Conservation (phyloP, 2,797 vertebrate species). For the Heteromormyrus szaboi region DNA sequence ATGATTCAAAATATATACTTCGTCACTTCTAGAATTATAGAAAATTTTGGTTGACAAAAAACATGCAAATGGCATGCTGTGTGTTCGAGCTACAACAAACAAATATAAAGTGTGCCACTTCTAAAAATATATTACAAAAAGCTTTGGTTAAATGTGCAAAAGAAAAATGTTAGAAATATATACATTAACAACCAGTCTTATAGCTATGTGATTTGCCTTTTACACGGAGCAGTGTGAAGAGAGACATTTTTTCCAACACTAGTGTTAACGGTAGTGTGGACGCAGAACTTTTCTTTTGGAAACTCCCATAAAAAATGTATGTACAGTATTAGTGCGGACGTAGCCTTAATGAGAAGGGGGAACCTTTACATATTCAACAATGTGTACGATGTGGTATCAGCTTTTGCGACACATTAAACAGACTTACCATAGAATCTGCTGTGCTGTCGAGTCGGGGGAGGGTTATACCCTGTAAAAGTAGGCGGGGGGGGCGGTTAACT, state of each 20-base stretch:
- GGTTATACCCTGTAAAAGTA: conserved; percentile 17
- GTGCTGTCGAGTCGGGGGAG: conserved; percentile 25
- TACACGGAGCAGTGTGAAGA: neutral
- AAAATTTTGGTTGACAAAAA: neutral
- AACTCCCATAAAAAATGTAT: neutral
- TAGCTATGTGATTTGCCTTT: neutral
- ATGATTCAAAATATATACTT: neutral
- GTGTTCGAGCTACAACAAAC: no score
- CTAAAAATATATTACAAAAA: neutral
- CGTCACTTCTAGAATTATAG: neutral
- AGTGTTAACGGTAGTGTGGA: neutral
- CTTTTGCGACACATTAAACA: neutral
- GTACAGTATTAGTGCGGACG: neutral
- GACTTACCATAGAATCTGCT: conserved; percentile 39
- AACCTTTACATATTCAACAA: neutral
- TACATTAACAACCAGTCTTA: neutral
- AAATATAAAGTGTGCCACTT: neutral
- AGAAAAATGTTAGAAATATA: neutral
- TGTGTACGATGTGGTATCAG: neutral
- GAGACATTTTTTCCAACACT: neutral
- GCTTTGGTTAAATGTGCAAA: neutral
- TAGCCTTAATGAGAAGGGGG: neutral
- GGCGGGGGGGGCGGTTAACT: neutral
- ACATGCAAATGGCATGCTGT: no score
- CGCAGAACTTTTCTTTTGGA: neutral